Evolutionary conservation across 2,113 vertebrate genomes (phyloP).

Genomic region (Psittacara wagleri): DNA sequence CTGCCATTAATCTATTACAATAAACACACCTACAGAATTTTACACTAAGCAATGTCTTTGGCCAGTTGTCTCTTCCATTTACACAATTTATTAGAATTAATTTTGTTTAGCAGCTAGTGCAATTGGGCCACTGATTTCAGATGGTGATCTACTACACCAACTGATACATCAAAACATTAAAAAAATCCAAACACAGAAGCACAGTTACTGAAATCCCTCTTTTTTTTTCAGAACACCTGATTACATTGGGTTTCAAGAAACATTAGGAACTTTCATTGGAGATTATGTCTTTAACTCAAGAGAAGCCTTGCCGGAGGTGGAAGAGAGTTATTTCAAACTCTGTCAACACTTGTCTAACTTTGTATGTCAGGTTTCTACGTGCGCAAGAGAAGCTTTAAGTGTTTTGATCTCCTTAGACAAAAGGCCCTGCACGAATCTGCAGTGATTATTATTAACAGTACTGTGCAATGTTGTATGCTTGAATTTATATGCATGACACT

Average conservation of each 20-base stretch:
- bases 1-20: background rate
- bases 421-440: background rate
- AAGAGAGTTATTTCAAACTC: background rate
- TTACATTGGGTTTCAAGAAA: background rate
- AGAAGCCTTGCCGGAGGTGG: background rate
- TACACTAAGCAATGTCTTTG: background rate
- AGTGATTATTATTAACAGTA: background rate
- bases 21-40: background rate
- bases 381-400: background rate
- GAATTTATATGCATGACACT: background rate
- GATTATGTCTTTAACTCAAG: background rate
- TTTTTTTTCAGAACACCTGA: background rate
- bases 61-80: background rate
- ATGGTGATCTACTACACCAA: background rate
- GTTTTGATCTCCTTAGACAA: background rate
- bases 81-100: background rate
- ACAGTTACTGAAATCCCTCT: background rate
- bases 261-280: background rate
- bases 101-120: background rate
- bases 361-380: background rate
- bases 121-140: background rate
- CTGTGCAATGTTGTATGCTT: background rate
- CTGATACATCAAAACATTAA: background rate
- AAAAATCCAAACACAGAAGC: background rate
- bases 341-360: background rate